These are phyloP conservation scores for Turdus rufiventris DNA, from an alignment of 2,113 vertebrate species.

Conservation along the genomic window DNA sequence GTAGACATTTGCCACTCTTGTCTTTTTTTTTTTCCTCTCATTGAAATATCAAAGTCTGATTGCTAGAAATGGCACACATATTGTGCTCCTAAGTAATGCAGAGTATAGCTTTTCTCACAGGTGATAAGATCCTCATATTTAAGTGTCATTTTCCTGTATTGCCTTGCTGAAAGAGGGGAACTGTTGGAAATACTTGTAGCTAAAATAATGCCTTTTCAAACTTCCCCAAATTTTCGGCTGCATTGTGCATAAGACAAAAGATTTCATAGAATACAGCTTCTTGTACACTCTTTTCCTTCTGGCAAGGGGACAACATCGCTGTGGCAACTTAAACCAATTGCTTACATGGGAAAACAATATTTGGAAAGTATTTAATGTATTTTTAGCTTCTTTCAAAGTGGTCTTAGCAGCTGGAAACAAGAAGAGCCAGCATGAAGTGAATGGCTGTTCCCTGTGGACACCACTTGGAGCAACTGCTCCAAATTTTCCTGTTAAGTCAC, in stretches of 20 bases:
- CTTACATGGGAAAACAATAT: constrained; percentile 10
- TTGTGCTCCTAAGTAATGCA: background rate
- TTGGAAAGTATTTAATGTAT: constrained; percentile 13
- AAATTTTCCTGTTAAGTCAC: background rate
- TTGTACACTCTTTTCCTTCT: background rate
- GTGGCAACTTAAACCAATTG: background rate
- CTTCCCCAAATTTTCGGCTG: background rate
- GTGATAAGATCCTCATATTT: background rate
- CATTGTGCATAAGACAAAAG: background rate
- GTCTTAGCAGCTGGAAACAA: constrained; percentile 28
- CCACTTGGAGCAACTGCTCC: background rate
- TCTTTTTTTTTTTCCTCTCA: background rate
- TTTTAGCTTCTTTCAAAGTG: constrained; percentile 31
- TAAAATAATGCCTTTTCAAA: background rate
- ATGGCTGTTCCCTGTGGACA: constrained; percentile 4
- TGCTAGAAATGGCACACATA: background rate
- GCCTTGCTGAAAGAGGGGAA: background rate
- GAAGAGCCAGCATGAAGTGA: background rate
- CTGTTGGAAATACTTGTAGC: background rate
- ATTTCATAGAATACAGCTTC: background rate
- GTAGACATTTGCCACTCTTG: background rate
- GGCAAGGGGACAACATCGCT: background rate
- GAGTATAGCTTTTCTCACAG: background rate
- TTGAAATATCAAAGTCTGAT: background rate
- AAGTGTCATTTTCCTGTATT: background rate